A percentile compares a stretch with the other conserved stretches of the same genome.
phyloP scores from a whole-genome alignment of 2,888 invertebrate species.

The Podabrus alpinus region DNA sequence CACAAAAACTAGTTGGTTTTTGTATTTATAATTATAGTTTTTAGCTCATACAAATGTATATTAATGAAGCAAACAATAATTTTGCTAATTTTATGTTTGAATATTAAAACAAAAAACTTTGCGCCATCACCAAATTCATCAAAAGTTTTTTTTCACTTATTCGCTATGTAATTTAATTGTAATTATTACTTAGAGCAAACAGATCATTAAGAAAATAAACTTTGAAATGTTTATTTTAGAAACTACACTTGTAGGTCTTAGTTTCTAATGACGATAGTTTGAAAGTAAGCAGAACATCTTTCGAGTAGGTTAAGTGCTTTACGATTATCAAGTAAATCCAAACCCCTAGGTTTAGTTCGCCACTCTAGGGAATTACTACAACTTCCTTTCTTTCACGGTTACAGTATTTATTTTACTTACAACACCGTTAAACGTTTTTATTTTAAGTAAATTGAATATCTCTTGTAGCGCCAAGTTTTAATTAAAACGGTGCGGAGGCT shows the following conservation, averaged over 20 bases:
- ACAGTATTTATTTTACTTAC: neutral
- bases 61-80: neutral
- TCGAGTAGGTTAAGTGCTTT: constrained; percentile 9
- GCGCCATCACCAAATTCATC: neutral
- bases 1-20: neutral
- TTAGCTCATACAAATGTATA: neutral
- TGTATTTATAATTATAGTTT: neutral
- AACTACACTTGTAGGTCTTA: constrained; percentile 10
- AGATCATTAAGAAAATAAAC: constrained; percentile 1
- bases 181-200: neutral
- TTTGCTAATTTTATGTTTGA: neutral
- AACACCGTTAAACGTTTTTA: neutral
- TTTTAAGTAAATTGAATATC: neutral
- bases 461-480: neutral
- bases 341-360: constrained; percentile 15
- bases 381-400: constrained; percentile 11
- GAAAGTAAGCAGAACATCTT: constrained; percentile 28
- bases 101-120: neutral
- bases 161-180: neutral
- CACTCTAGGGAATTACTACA: constrained; percentile 24
- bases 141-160: neutral
- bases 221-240: constrained; percentile 12
- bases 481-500: neutral
- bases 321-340: constrained; percentile 15
- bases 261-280: constrained; percentile 32